A percentile compares a stretch with the other conserved stretches of the same genome.
Evolutionary conservation across 2,888 invertebrate species (phyloP).

Genomic region (Teleiodes luculella): DNA sequence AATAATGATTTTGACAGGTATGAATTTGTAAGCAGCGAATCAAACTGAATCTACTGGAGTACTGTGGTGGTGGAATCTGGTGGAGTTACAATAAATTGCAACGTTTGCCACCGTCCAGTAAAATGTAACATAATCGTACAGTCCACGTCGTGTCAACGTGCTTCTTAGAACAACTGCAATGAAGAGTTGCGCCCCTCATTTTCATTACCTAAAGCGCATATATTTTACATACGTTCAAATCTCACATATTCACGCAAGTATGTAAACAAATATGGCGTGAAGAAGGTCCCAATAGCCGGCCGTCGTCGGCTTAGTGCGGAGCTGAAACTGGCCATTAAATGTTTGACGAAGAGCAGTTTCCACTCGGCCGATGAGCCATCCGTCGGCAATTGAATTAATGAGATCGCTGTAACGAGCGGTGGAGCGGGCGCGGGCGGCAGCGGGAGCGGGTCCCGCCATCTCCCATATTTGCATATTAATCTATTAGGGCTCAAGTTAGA

Average conservation of each 20-base stretch:
- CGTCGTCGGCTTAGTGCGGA: background rate
- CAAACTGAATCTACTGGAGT: too few relatives aligned
- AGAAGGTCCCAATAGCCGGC: background rate
- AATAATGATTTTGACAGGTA: too few relatives aligned
- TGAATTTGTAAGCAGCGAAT: too few relatives aligned
- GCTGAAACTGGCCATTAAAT: slow-evolving; percentile 3
- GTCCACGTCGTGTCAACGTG: too few relatives aligned
- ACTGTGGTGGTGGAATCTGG: too few relatives aligned
- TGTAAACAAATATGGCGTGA: background rate
- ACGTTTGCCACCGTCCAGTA: too few relatives aligned
- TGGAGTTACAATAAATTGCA: too few relatives aligned
- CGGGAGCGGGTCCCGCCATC: background rate
- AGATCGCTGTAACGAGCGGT: slow-evolving; percentile 3
- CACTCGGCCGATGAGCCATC: slow-evolving; percentile 7
- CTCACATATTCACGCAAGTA: background rate
- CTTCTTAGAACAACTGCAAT: too few relatives aligned
- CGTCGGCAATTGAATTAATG: slow-evolving; percentile 12
- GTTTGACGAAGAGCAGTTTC: slow-evolving; percentile 11
- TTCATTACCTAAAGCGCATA: too few relatives aligned
- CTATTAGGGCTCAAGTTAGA: slow-evolving; percentile 25
- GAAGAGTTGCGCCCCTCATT: too few relatives aligned
- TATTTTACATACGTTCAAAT: background rate
- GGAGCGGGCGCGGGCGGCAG: background rate
- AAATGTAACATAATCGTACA: too few relatives aligned
- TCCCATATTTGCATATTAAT: slow-evolving; percentile 33